Conservation (phyloP, 2,113 vertebrate species). For the Phalacrocorax aristotelis region DNA sequence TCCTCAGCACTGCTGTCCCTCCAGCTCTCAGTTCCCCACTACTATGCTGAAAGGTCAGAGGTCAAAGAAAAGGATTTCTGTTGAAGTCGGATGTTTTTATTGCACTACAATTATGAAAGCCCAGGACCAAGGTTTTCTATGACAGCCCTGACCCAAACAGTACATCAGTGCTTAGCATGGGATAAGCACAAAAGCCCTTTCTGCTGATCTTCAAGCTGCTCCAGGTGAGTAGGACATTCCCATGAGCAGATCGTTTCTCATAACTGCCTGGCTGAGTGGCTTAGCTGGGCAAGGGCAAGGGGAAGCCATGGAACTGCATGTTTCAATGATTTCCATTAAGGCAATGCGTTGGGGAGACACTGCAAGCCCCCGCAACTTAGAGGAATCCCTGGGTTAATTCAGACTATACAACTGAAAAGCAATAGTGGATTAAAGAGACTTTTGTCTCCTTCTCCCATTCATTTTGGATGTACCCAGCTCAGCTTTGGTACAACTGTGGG, state of each 20-base stretch:
- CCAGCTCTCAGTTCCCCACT: not conserved
- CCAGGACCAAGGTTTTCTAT: not conserved
- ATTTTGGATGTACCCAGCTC: not conserved
- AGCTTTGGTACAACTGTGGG: not conserved
- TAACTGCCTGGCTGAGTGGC: not conserved
- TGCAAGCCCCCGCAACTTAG: not conserved
- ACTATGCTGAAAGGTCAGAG: not conserved
- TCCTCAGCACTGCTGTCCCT: not conserved
- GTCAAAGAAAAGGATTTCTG: not conserved
- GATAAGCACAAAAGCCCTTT: not conserved
- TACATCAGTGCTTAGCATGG: not conserved
- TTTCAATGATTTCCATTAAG: not conserved
- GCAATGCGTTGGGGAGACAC: not conserved
- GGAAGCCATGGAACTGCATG: not conserved
- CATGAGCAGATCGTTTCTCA: fast-evolving
- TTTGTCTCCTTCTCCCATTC: not conserved
- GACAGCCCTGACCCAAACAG: not conserved
- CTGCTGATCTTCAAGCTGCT: not conserved
- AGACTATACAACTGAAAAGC: not conserved
- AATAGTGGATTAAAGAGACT: not conserved
- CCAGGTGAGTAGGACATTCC: not conserved
- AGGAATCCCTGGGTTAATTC: not conserved
- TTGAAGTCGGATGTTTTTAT: not conserved
- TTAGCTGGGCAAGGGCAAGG: not conserved
- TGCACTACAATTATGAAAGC: not conserved